Evolutionary conservation across 2,888 invertebrate species (phyloP).

Genomic region (Cheilosia variabilis): DNA sequence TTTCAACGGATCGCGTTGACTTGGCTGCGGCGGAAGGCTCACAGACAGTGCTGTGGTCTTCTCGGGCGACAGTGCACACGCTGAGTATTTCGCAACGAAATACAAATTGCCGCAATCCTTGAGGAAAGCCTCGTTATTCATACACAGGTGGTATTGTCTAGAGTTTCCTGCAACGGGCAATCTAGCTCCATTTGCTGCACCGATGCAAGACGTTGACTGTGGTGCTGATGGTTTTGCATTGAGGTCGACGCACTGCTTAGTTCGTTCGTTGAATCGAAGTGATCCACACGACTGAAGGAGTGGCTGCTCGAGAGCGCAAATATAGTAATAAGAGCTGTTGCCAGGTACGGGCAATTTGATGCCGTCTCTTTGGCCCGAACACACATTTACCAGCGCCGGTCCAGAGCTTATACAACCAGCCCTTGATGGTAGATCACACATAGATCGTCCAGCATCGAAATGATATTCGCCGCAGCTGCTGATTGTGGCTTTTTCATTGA

Average conservation of each 20-base stretch:
- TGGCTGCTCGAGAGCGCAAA: slow-evolving; percentile 73
- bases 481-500: slow-evolving; percentile 77
- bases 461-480: slow-evolving; percentile 78
- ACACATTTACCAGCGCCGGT: slow-evolving; percentile 67
- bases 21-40: slow-evolving; percentile 17
- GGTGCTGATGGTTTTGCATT: not conserved
- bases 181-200: slow-evolving; percentile 32
- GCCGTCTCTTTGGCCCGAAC: slow-evolving; percentile 78
- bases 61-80: not conserved
- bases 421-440: slow-evolving; percentile 76
- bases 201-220: slow-evolving; percentile 8
- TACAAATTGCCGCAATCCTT: slow-evolving; percentile 58
- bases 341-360: slow-evolving; percentile 79
- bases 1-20: slow-evolving; percentile 18
- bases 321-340: slow-evolving; percentile 79
- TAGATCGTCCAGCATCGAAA: slow-evolving; percentile 76
- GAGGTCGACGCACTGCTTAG: not conserved
- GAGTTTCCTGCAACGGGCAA: slow-evolving; percentile 28
- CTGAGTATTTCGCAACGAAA: slow-evolving; percentile 27
- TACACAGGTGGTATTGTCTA: slow-evolving; percentile 47
- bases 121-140: slow-evolving; percentile 51
- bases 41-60: not conserved
- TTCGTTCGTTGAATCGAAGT: slow-evolving; percentile 13
- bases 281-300: slow-evolving; percentile 11
- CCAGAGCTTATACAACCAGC: slow-evolving; percentile 62